Conservation (phyloP, 2,797 vertebrate species). For the Peromyscus melanophrys region DNA sequence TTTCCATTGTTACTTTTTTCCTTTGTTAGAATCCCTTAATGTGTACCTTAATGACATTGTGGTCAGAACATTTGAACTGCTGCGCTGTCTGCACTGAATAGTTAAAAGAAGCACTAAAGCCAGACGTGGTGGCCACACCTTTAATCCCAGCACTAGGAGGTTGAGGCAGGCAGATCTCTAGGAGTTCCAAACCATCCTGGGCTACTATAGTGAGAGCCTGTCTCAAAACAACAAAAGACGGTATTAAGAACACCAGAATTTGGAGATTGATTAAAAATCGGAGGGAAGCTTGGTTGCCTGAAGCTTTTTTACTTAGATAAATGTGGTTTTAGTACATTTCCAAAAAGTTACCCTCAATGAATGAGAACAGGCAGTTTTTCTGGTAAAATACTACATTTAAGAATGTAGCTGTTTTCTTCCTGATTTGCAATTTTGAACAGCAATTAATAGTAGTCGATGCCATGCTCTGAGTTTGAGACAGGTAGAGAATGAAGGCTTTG, state of each 20-base stretch:
- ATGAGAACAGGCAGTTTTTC: background rate
- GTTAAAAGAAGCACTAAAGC: constrained; percentile 1
- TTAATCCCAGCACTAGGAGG: background rate
- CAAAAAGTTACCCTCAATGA: background rate
- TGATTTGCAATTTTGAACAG: background rate
- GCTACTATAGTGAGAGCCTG: background rate
- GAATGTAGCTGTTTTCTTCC: background rate
- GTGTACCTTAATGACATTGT: background rate
- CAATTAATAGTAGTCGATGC: background rate
- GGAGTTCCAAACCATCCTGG: background rate
- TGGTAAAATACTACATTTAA: background rate
- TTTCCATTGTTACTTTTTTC: constrained; percentile 26
- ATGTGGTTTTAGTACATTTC: background rate
- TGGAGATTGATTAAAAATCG: constrained; percentile 20
- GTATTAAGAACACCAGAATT: background rate
- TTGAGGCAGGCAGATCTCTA: background rate
- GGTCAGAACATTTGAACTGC: background rate
- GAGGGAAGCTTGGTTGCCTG: background rate
- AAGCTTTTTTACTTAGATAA: constrained; percentile 1
- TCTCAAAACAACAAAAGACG: background rate
- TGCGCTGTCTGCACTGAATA: background rate
- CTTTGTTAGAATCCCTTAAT: background rate
- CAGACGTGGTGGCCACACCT: background rate
- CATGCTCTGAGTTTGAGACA: background rate
- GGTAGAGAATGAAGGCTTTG: background rate